A percentile compares a stretch with the other conserved stretches of the same genome.
phyloP scores from a whole-genome alignment of 2,888 invertebrate species.

The Acrocyrtus sp. region DNA sequence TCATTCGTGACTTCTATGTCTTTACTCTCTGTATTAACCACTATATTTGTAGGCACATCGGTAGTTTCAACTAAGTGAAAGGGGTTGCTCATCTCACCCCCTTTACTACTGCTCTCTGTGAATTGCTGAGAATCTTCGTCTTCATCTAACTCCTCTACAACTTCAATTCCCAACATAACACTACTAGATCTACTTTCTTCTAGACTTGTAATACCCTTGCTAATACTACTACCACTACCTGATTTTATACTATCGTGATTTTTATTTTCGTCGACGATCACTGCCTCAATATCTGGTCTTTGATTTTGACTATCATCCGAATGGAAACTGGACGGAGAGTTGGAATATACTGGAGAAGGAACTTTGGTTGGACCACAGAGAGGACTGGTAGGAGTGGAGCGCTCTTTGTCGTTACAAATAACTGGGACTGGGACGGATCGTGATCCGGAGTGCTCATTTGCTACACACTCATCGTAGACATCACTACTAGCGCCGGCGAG shows the following conservation, averaged over 20 bases:
- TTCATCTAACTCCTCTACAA: neutral
- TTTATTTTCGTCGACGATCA: neutral
- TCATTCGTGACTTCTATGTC: neutral
- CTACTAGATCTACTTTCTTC: too few species aligned
- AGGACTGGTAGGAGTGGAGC: neutral
- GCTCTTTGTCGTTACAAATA: too few species aligned
- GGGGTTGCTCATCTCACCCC: too few species aligned
- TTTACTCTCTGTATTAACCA: neutral
- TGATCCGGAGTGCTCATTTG: constrained; percentile 35
- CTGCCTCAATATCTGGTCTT: too few species aligned
- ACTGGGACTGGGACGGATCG: neutral
- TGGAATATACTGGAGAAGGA: constrained; percentile 18
- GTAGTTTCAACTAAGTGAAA: neutral
- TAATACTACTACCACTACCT: neutral
- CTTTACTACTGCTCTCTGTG: too few species aligned
- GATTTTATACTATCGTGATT: neutral
- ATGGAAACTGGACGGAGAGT: neutral
- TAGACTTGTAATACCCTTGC: neutral
- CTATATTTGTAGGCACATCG: neutral
- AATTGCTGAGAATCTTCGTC: too few species aligned
- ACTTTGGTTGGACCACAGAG: too few species aligned
- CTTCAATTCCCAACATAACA: neutral
- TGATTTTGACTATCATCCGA: neutral
- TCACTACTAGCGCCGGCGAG: neutral
- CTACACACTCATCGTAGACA: neutral